A percentile compares a stretch with the other conserved stretches of the same genome.
Evolutionary conservation across 1,140 invertebrate genomes (phyloP).

Genomic region (Cherax destructor): DNA sequence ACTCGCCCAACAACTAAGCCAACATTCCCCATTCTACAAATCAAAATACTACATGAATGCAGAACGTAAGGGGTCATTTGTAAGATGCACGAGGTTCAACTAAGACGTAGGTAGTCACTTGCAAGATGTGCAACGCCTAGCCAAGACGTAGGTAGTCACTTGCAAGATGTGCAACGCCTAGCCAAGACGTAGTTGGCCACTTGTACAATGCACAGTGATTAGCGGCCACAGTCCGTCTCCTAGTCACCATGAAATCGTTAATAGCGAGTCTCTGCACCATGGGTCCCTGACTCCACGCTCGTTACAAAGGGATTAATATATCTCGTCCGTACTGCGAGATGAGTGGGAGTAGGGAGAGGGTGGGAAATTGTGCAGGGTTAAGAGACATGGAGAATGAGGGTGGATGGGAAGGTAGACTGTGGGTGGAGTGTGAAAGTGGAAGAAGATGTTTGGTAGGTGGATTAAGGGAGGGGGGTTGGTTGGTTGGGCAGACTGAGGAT

Average conservation of each 20-base stretch:
- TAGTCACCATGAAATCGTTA: slow-evolving; percentile 3
- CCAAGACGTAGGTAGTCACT: too few relatives aligned
- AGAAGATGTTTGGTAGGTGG: neutral
- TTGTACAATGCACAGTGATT: neutral
- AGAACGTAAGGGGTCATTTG: too few relatives aligned
- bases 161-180: too few relatives aligned
- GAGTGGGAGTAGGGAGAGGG: neutral
- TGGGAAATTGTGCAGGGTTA: neutral
- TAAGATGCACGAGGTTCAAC: too few relatives aligned
- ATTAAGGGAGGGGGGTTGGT: neutral
- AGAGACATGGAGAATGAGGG: neutral
- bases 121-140: too few relatives aligned
- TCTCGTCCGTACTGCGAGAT: neutral
- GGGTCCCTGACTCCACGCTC: neutral
- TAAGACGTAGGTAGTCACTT: too few relatives aligned
- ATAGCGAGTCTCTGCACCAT: neutral
- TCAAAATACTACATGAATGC: too few relatives aligned
- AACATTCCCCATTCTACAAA: too few relatives aligned
- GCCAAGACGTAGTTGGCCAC: too few relatives aligned
- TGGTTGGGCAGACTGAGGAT: too few relatives aligned
- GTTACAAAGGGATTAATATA: neutral
- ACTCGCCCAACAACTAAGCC: too few relatives aligned
- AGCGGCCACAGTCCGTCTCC: neutral
- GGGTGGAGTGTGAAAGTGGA: neutral
- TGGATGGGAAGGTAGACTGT: neutral